Evolutionary conservation across 2,888 invertebrate species (phyloP), one percentile per base, ranked within the genome.

Genomic region (Tillus elongatus): DNA sequence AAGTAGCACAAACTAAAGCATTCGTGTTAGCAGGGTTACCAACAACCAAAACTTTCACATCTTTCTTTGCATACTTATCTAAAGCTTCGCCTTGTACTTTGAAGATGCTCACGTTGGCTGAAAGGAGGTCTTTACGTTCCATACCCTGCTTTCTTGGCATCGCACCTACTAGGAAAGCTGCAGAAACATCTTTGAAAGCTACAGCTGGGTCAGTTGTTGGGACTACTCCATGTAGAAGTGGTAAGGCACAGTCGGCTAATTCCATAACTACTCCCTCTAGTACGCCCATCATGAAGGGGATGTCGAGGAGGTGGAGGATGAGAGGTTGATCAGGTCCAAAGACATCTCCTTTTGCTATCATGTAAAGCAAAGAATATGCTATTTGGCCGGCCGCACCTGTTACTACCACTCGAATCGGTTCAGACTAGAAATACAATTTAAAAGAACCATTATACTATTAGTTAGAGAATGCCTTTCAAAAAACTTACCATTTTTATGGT

Each of bases 11-110:
- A 51, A 98, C 90, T 33, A 91, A 69, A 8, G 96, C 96, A 69
- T 99, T 98, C 2, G 98, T 99, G 65, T 99, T 99, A 11, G 98
- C 98, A 34, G 98, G 98, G 67, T 98, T 98, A 28, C 98, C 98
- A 50, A 99, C 98, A 24, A 99, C 97, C 30, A 99, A 72, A 41
- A 84, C 90, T 71, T 95, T 97, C 29, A 95, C 58, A 36, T 59
- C 53, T 42, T 59, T 58, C 29, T 51, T 54, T 31, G 59, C 59
- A 29, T 53, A 35, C 39, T 89, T 79, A 58, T 97, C 86, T 26
- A 98, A 66, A 3, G 97, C 95, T 60, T 88, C 82, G 9, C 98
- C 97, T 70, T 97, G 97, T 35, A 82, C 86, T 68, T 96, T 93
- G 69, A 98, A 98, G 60, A 99, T 98, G 64, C 88, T 91, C 3